Conservation (phyloP, 2,113 vertebrate genomes). For the Calidris pugnax region DNA sequence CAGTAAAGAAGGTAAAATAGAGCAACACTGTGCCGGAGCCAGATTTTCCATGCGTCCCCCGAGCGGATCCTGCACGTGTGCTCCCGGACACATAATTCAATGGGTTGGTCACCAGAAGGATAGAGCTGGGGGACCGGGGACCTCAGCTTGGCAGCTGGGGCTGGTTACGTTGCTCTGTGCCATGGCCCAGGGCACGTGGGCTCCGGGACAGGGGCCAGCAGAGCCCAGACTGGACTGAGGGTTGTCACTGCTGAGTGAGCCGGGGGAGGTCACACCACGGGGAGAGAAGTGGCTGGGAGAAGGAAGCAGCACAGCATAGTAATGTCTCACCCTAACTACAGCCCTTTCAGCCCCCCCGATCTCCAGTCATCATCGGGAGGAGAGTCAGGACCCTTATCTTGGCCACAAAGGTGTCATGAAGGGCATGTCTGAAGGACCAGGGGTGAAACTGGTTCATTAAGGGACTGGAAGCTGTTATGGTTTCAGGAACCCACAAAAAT, state of each 20-base stretch:
- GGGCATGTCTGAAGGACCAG: not conserved
- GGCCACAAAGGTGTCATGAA: not conserved
- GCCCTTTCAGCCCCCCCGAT: accelerated
- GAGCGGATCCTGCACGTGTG: not conserved
- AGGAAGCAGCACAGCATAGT: not conserved
- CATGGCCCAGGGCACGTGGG: not conserved
- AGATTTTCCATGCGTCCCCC: not conserved
- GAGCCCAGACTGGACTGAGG: not conserved
- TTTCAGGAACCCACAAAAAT: not conserved
- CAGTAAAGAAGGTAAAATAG: slow-evolving; percentile 22
- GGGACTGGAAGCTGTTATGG: not conserved
- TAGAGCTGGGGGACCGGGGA: not conserved
- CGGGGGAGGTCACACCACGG: too few species aligned
- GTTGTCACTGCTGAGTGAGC: accelerated
- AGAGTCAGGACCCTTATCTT: accelerated
- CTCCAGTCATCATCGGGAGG: accelerated
- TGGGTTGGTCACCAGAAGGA: not conserved
- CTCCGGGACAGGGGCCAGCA: not conserved
- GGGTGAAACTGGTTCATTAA: accelerated
- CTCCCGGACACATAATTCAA: accelerated
- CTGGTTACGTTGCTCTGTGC: accelerated
- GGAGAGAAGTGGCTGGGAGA: not conserved
- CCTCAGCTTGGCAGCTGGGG: not conserved
- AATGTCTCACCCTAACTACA: accelerated
- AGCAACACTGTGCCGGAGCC: not conserved